Evolutionary conservation across 2,888 invertebrate genomes (phyloP), one percentile per base, ranked within the genome.

Genomic region (Lampropteryx suffumata): DNA sequence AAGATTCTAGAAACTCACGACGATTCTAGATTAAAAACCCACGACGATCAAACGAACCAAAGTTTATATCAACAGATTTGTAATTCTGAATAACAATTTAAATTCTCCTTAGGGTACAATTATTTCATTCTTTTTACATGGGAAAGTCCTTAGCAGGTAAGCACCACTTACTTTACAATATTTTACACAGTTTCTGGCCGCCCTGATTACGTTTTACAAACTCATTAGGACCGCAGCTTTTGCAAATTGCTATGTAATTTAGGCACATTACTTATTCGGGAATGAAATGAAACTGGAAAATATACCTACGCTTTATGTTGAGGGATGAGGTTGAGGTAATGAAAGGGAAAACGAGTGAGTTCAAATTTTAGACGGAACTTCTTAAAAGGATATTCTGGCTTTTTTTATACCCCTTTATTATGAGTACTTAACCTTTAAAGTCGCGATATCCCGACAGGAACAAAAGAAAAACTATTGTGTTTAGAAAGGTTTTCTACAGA

Each of bases 231-330:
- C 27, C 13, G 36, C 49, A 39, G 39, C 37, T 26, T 40, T 50
- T 26, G 44, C 44, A 39, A 44, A 50, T 44, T 0, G 33, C 39
- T 30, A 17, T 34, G 43, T 44, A 50, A 50, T 50, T 44, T 44
- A 34, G 29, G 21, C 44, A 44, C 29, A 43, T 50, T 49, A 49
- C 6, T 39, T 39, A 43, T 27, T 4, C 42, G n/a, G n/a, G n/a
- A n/a, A n/a, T 29, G 21, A 43, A 39, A 50, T 33, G 34, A 44
- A 44, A 49, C 33, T 40, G 50, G 40, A 44, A 30, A 48, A 49
- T 41, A 17, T 47, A n/a, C n/a, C n/a, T n/a, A 17, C 32, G 32
- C 14, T 24, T 17, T 36, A 27, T 47, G 33, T 47, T 24, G 32
- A 43, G 7, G 39, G 33, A 29, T 33, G 33, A 14, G 33, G 12